These are phyloP conservation scores for Trimorus sp. DNA, from an alignment of 2,888 invertebrate species.

Conservation along the genomic window DNA sequence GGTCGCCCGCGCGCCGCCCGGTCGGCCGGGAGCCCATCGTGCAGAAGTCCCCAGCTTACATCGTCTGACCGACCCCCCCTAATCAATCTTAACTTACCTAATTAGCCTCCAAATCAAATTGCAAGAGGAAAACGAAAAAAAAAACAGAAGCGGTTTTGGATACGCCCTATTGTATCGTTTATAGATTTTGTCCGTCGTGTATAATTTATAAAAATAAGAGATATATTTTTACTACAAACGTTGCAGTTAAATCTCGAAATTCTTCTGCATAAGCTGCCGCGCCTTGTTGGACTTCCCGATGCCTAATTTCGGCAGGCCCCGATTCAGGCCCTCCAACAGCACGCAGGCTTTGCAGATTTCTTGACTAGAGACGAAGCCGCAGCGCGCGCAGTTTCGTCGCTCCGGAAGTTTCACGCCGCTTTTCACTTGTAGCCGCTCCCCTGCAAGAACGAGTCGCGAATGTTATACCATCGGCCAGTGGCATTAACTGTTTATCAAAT, in stretches of 20 bases:
- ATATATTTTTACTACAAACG: slow-evolving; percentile 53
- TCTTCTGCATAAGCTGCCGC: slow-evolving; percentile 70
- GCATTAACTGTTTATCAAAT: neutral
- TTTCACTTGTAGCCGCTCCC: slow-evolving; percentile 92
- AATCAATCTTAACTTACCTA: no score
- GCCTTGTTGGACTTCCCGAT: slow-evolving; percentile 94
- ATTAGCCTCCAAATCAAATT: no score
- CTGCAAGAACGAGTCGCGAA: slow-evolving; percentile 80
- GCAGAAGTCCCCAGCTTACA: neutral
- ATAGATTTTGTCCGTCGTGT: neutral
- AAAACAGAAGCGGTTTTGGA: neutral
- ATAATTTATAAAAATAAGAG: slow-evolving; percentile 9
- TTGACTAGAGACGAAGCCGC: slow-evolving; percentile 96
- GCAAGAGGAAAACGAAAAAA: neutral
- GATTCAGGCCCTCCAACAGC: slow-evolving; percentile 96
- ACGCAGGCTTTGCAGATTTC: slow-evolving; percentile 98
- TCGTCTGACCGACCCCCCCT: no score
- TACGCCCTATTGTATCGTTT: no score
- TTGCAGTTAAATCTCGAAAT: slow-evolving; percentile 61
- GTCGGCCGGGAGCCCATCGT: no score
- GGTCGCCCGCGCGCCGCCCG: no score
- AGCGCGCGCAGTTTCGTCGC: slow-evolving; percentile 90
- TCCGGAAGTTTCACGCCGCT: slow-evolving; percentile 91
- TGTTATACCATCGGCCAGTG: neutral
- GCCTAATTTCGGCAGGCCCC: slow-evolving; percentile 94